These are phyloP conservation scores for Tethea ocularis DNA, from an alignment of 2,888 invertebrate genomes.

Conservation along the genomic window DNA sequence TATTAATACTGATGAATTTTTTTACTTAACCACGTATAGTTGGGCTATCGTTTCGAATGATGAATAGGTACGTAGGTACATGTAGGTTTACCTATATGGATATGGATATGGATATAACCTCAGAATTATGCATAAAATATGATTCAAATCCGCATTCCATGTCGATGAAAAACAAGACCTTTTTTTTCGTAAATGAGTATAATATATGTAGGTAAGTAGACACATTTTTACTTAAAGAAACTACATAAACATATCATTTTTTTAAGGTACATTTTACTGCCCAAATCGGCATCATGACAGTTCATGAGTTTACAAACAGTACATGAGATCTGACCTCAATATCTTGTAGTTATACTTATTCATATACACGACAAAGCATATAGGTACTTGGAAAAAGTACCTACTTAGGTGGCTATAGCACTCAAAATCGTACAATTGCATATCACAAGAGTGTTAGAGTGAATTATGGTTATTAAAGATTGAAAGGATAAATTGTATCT, in stretches of 20 bases:
- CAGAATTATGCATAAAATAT: too few species aligned
- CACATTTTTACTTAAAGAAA: neutral
- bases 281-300: constrained; percentile 50
- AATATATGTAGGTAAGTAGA: neutral
- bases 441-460: too few species aligned
- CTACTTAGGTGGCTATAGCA: neutral
- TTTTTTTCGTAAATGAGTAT: neutral
- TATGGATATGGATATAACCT: too few species aligned
- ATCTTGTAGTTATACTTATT: constrained; percentile 55
- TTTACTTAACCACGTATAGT: too few species aligned
- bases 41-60: too few species aligned
- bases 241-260: constrained; percentile 49
- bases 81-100: neutral
- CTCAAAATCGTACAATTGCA: neutral
- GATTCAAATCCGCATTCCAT: constrained; percentile 3
- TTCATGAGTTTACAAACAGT: constrained; percentile 60
- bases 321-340: constrained; percentile 71
- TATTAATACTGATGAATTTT: too few species aligned
- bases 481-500: constrained; percentile 29
- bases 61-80: too few species aligned
- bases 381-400: constrained; percentile 28
- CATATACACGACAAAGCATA: constrained; percentile 52
- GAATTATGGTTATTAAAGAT: constrained; percentile 15
- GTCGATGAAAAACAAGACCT: neutral
- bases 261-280: too few species aligned